Conservation (phyloP, 92 coral and sea anemone genomes). For the Pocillopora meandrina region DNA sequence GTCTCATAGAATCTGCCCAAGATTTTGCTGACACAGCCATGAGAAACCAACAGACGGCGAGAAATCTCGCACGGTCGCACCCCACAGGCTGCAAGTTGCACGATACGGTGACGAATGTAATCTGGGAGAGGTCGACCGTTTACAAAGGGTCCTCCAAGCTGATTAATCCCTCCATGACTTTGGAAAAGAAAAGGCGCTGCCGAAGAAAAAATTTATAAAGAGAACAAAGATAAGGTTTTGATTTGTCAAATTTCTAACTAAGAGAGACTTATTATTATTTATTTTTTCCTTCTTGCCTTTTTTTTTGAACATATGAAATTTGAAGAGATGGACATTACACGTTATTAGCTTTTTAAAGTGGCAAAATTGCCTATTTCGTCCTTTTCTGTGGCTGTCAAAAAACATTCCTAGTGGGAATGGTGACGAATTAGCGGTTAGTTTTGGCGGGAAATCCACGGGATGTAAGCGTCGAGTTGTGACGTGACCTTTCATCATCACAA, state of each 20-base stretch:
- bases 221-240: neutral
- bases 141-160: slow-evolving; percentile 91
- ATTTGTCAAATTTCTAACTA: neutral
- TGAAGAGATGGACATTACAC: too few species aligned
- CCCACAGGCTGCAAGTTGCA: slow-evolving; percentile 95
- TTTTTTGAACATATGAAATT: too few species aligned
- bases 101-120: slow-evolving; percentile 96
- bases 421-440: neutral
- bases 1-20: slow-evolving; percentile 94
- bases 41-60: slow-evolving; percentile 87
- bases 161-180: slow-evolving; percentile 90
- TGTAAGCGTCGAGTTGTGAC: neutral
- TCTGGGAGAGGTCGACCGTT: slow-evolving; percentile 98
- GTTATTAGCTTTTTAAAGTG: too few species aligned
- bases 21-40: slow-evolving; percentile 96
- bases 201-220: slow-evolving; percentile 38
- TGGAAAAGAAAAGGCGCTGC: slow-evolving; percentile 83
- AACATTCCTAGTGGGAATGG: neutral
- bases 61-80: slow-evolving; percentile 98
- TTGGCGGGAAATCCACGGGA: slow-evolving; percentile 1
- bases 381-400: neutral
- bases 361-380: too few species aligned
- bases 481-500: neutral
- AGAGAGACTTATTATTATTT: too few species aligned
- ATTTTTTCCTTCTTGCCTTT: too few species aligned